Percentiles rank a stretch among this genome's conserved stretches.
These are phyloP conservation scores for Drymonia ruficornis DNA, from an alignment of 2,888 invertebrate species.

Conservation along the genomic window DNA sequence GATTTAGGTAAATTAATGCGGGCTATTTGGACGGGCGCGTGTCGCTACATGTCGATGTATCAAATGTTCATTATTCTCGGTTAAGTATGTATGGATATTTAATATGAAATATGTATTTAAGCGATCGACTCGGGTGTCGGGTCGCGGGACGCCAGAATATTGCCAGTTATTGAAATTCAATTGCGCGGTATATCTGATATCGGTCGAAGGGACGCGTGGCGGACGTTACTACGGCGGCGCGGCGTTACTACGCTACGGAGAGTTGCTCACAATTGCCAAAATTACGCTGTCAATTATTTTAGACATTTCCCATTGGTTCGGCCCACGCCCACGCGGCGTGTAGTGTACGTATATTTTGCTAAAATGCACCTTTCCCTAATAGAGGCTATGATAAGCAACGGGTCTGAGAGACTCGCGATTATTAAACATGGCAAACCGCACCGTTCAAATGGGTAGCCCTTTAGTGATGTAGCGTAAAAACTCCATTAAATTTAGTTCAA, in stretches of 20 bases:
- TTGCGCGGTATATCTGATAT: constrained; percentile 1
- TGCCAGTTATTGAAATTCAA: constrained; percentile 15
- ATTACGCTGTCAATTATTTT: constrained; percentile 28
- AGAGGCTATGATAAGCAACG: constrained; percentile 31
- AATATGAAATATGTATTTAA: constrained; percentile 2
- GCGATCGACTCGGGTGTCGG: not conserved
- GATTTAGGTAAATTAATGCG: constrained; percentile 52
- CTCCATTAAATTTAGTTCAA: constrained; percentile 39
- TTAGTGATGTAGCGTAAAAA: constrained; percentile 40
- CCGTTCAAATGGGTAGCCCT: constrained; percentile 35
- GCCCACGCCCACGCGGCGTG: constrained; percentile 6
- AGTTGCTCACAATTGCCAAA: constrained; percentile 35
- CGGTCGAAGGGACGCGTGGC: not conserved
- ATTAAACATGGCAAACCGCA: constrained; percentile 19
- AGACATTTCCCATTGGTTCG: constrained; percentile 5
- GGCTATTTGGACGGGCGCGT: constrained; percentile 31
- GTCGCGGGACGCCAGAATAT: constrained; percentile 19
- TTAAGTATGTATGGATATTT: not conserved
- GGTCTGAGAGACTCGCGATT: constrained; percentile 22
- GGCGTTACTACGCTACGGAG: no score
- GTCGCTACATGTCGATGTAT: not conserved
- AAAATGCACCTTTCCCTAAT: constrained; percentile 8
- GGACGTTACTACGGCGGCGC: no score
- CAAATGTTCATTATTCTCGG: not conserved
- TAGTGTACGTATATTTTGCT: not conserved